A percentile compares a stretch with the other conserved stretches of the same genome.
These are phyloP conservation scores for Agriopis leucophaearia DNA, from an alignment of 2,888 invertebrate species.

Conservation along the genomic window DNA sequence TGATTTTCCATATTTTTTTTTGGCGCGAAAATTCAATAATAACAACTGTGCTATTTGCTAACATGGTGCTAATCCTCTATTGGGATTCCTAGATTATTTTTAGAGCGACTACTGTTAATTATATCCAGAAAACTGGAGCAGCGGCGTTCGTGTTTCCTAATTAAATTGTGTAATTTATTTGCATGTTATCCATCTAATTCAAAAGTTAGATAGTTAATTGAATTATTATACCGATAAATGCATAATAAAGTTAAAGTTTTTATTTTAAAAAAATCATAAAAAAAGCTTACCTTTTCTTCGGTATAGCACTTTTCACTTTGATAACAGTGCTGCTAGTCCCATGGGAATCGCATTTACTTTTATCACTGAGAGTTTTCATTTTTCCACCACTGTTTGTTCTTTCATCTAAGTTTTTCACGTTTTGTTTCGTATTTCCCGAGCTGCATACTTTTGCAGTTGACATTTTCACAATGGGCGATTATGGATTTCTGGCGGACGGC, in stretches of 20 bases:
- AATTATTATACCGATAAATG: not conserved
- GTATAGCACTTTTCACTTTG: conserved; percentile 83
- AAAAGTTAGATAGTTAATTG: not conserved
- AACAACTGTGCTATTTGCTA: conserved; percentile 9
- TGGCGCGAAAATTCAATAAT: conserved; percentile 8
- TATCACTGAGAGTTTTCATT: conserved; percentile 66
- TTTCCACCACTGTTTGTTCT: conserved; percentile 59
- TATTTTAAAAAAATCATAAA: conserved; percentile 45
- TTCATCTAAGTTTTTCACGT: conserved; percentile 52
- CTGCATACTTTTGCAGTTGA: conserved; percentile 67
- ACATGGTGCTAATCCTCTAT: conserved; percentile 16
- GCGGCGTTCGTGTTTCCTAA: conserved; percentile 47
- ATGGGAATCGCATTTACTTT: conserved; percentile 60
- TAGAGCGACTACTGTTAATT: conserved; percentile 67
- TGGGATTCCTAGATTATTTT: conserved; percentile 56
- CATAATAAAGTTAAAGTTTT: not conserved
- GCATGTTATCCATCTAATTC: not conserved
- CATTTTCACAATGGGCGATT: conserved; percentile 77
- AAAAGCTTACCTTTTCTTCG: conserved; percentile 75
- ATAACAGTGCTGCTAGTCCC: conserved; percentile 65
- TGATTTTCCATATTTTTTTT: not conserved
- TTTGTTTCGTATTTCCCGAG: conserved; percentile 62
- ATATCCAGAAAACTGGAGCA: conserved; percentile 68
- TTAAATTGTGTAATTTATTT: conserved; percentile 31
- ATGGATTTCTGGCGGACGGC: conserved; percentile 81